These are phyloP conservation scores for Clitarchus hookeri DNA, from an alignment of 2,888 invertebrate genomes.

Conservation along the genomic window DNA sequence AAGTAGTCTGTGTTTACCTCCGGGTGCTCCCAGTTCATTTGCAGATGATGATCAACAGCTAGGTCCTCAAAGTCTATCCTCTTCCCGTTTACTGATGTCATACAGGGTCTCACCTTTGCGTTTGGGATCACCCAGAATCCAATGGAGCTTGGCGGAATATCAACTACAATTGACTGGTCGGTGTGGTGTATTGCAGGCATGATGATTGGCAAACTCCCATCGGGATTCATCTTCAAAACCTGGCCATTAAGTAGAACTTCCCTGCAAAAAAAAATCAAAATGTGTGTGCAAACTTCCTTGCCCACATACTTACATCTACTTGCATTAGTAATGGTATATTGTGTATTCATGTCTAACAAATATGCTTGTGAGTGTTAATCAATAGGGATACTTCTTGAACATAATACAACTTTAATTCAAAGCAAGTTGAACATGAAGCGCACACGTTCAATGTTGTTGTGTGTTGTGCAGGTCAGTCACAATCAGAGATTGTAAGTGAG, in stretches of 20 bases:
- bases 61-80: neutral
- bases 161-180: conserved; percentile 58
- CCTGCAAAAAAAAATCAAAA: conserved; percentile 53
- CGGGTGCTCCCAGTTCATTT: neutral
- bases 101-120: conserved; percentile 65
- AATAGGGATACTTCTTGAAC: too few relatives aligned
- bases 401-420: too few relatives aligned
- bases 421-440: too few relatives aligned
- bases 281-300: neutral
- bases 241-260: conserved; percentile 68
- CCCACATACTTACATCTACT: too few relatives aligned
- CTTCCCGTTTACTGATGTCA: neutral
- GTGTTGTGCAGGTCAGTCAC: too few relatives aligned
- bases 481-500: too few relatives aligned
- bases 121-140: conserved; percentile 77
- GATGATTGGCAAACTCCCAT: conserved; percentile 57
- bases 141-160: conserved; percentile 68
- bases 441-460: too few relatives aligned
- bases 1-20: neutral
- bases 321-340: too few relatives aligned
- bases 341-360: too few relatives aligned
- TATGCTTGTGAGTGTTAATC: too few relatives aligned
- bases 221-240: conserved; percentile 62
- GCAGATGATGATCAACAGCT: neutral
- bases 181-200: conserved; percentile 44